These are phyloP conservation scores for Sisor rabdophorus DNA, from an alignment of 2,113 vertebrate genomes.

Conservation along the genomic window DNA sequence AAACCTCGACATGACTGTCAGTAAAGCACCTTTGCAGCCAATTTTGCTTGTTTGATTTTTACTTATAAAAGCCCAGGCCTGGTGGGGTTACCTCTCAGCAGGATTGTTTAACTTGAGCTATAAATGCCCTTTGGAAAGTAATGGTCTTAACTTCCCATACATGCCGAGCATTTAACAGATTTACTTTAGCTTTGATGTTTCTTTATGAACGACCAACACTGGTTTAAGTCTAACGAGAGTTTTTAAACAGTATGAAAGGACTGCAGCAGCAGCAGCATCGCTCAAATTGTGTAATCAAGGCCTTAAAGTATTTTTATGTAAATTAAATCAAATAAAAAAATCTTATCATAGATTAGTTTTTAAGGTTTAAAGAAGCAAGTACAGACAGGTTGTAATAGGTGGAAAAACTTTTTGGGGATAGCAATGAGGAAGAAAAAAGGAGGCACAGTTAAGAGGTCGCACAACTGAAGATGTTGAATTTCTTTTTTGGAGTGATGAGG, in stretches of 20 bases:
- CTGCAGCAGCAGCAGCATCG: background rate
- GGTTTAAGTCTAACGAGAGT: slow-evolving; percentile 27
- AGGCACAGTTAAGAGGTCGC: too few species aligned
- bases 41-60: slow-evolving; percentile 31
- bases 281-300: background rate
- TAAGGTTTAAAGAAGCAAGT: too few species aligned
- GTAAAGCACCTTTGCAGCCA: background rate
- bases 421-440: too few species aligned
- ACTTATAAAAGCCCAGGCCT: slow-evolving; percentile 10
- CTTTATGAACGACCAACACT: background rate
- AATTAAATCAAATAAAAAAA: too few species aligned
- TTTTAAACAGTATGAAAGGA: too few species aligned
- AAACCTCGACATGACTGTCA: background rate
- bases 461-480: too few species aligned
- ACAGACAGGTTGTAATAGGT: too few species aligned
- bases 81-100: slow-evolving; percentile 8
- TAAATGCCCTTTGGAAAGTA: slow-evolving; percentile 15
- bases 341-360: too few species aligned
- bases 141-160: background rate
- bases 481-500: too few species aligned
- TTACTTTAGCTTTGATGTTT: background rate
- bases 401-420: too few species aligned
- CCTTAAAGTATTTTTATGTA: too few species aligned
- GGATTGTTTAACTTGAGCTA: slow-evolving; percentile 1
- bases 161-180: slow-evolving; percentile 6